Evolutionary conservation across 2,888 invertebrate species (phyloP).

Genomic region (Tetramorium bicarinatum): DNA sequence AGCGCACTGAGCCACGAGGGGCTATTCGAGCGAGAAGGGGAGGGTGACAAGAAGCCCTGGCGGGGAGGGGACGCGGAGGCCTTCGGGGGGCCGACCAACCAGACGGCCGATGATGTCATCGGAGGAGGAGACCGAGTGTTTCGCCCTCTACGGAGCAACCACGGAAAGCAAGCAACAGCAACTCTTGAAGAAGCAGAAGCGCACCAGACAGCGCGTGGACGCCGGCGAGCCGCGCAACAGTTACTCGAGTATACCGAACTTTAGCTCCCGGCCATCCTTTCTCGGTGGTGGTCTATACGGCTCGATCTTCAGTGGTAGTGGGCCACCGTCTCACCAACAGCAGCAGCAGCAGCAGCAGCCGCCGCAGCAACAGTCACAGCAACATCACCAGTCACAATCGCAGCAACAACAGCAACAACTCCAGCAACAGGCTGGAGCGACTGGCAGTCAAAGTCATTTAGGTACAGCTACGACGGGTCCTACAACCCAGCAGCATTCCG

Average conservation of each 20-base stretch:
- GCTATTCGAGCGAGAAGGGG: conserved; percentile 89
- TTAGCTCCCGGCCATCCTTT: conserved; percentile 93
- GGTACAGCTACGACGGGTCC: conserved; percentile 87
- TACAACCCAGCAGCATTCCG: conserved; percentile 87
- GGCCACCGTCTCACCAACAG: conserved; percentile 81
- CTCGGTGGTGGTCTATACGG: conserved; percentile 95
- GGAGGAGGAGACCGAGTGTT: conserved; percentile 98
- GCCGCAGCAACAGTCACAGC: conserved; percentile 71
- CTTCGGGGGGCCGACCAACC: conserved; percentile 91
- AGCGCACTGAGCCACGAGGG: conserved; percentile 90
- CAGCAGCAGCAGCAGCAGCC: conserved; percentile 72
- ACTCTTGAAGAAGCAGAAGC: conserved; percentile 96
- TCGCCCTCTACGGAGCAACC: conserved; percentile 95
- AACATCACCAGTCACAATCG: conserved; percentile 78
- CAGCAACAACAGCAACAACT: conserved; percentile 73
- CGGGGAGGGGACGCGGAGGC: conserved; percentile 91
- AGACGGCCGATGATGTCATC: conserved; percentile 97
- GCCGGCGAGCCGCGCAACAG: conserved; percentile 98
- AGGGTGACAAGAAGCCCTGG: conserved; percentile 88
- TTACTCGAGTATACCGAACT: conserved; percentile 93
- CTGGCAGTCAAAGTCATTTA: conserved; percentile 83
- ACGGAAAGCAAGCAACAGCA: conserved; percentile 88
- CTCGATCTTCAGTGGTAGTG: conserved; percentile 93
- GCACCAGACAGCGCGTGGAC: conserved; percentile 98
- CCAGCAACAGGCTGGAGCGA: conserved; percentile 80